phyloP scores from a whole-genome alignment of 2,888 invertebrate species.

The Pseudeuparius sepicola region DNA sequence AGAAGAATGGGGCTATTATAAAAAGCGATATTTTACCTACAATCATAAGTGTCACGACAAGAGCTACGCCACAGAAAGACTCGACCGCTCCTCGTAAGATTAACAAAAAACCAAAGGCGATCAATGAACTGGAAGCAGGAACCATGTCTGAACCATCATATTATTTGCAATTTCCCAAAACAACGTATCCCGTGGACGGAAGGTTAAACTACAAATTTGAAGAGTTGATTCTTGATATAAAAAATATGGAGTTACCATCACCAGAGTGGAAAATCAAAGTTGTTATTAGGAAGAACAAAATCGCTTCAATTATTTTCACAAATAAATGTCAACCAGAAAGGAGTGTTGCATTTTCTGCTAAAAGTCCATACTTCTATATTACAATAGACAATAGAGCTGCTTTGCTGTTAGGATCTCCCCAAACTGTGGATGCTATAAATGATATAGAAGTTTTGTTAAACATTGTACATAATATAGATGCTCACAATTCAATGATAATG shows the following conservation, averaged over 20 bases:
- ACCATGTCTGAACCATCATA: constrained; percentile 17
- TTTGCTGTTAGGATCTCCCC: constrained; percentile 26
- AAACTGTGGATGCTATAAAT: constrained; percentile 20
- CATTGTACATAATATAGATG: constrained; percentile 26
- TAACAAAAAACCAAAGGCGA: no score
- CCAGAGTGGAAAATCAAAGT: constrained; percentile 30
- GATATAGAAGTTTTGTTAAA: constrained; percentile 29
- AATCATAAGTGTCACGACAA: no score
- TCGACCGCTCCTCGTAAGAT: no score
- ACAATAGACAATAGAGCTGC: constrained; percentile 26
- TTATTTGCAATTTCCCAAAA: constrained; percentile 20
- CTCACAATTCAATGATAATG: constrained; percentile 25
- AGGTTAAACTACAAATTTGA: constrained; percentile 26
- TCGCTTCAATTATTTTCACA: constrained; percentile 27
- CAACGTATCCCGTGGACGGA: constrained; percentile 18
- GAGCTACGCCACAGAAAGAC: no score
- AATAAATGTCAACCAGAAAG: constrained; percentile 26
- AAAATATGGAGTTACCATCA: constrained; percentile 28
- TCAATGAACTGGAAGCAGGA: constrained; percentile 3
- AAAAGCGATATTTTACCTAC: no score
- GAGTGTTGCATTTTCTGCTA: constrained; percentile 26
- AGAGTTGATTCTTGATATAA: constrained; percentile 28
- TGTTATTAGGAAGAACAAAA: constrained; percentile 27
- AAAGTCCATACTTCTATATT: constrained; percentile 24
- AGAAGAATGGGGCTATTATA: no score